A percentile compares a stretch with the other conserved stretches of the same genome.
These are phyloP conservation scores for Dynastes maya DNA, from an alignment of 2,888 invertebrate genomes.

Conservation along the genomic window DNA sequence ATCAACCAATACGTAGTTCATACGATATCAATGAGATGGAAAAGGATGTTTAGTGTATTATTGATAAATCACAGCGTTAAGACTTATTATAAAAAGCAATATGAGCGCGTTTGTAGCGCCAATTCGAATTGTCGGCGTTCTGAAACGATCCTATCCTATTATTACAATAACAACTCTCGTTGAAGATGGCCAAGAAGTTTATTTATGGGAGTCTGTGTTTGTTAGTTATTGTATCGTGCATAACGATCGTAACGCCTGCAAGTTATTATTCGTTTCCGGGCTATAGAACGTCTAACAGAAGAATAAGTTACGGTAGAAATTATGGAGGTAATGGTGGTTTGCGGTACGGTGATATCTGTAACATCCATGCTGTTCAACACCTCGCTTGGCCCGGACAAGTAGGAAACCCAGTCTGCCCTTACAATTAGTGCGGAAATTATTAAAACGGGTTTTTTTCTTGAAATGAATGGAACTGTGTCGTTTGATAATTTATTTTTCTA, in stretches of 20 bases:
- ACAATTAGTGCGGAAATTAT: constrained; percentile 44
- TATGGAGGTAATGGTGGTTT: constrained; percentile 69
- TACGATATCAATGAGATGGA: constrained; percentile 7
- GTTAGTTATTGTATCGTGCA: constrained; percentile 13
- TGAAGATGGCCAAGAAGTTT: constrained; percentile 36
- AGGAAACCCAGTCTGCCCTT: constrained; percentile 60
- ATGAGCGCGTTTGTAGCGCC: constrained; percentile 29
- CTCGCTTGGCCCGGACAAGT: constrained; percentile 73
- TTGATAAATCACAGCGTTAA: constrained; percentile 29
- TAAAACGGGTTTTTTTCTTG: constrained; percentile 7
- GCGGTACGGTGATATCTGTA: constrained; percentile 81
- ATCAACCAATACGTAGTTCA: constrained; percentile 11
- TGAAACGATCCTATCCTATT: constrained; percentile 27
- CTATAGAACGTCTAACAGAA: constrained; percentile 29
- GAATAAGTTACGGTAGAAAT: constrained; percentile 53
- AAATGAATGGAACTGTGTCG: constrained; percentile 15
- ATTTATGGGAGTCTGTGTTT: constrained; percentile 34
- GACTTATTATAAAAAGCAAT: constrained; percentile 37
- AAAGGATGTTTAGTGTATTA: constrained; percentile 8
- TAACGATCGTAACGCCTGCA: constrained; percentile 23
- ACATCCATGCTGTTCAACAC: constrained; percentile 76
- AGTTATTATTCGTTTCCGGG: constrained; percentile 40
- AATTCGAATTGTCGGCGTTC: constrained; percentile 37
- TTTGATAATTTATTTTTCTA: constrained; percentile 8
- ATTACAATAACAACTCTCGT: constrained; percentile 15